These are phyloP conservation scores for Galbula dea DNA, from an alignment of 2,113 vertebrate genomes.

Conservation along the genomic window DNA sequence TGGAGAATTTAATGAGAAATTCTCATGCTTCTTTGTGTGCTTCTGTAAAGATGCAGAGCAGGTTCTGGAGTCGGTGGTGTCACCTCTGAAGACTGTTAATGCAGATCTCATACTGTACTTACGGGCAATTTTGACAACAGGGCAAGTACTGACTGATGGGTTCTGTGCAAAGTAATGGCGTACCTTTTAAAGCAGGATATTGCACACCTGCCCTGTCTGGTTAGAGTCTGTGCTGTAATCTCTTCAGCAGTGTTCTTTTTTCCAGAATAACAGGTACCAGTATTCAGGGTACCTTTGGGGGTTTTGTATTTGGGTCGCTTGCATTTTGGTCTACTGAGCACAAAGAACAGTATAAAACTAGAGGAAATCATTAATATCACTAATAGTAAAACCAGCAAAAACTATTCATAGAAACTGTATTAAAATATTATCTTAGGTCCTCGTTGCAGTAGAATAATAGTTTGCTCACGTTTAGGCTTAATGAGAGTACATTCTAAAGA, in stretches of 20 bases:
- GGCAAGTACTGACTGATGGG: background rate
- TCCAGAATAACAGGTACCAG: background rate
- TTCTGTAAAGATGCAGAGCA: background rate
- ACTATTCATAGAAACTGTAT: background rate
- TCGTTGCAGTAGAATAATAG: background rate
- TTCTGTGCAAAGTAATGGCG: background rate
- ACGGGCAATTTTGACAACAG: background rate
- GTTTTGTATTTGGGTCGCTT: background rate
- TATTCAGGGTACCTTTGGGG: background rate
- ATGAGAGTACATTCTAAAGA: background rate
- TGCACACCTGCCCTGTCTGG: background rate
- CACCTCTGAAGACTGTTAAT: background rate
- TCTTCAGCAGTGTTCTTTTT: background rate
- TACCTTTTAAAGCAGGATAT: background rate
- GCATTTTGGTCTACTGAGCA: background rate
- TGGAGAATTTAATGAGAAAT: background rate
- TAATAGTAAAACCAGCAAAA: background rate
- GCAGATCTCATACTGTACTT: background rate
- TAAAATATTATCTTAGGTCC: background rate
- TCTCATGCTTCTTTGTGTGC: background rate
- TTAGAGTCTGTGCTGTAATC: background rate
- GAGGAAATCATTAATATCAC: background rate
- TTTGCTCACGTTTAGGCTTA: background rate
- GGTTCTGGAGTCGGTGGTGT: background rate
- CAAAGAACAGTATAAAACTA: background rate